phyloP scores from a whole-genome alignment of 2,113 vertebrate genomes.

The Axis porcinus region DNA sequence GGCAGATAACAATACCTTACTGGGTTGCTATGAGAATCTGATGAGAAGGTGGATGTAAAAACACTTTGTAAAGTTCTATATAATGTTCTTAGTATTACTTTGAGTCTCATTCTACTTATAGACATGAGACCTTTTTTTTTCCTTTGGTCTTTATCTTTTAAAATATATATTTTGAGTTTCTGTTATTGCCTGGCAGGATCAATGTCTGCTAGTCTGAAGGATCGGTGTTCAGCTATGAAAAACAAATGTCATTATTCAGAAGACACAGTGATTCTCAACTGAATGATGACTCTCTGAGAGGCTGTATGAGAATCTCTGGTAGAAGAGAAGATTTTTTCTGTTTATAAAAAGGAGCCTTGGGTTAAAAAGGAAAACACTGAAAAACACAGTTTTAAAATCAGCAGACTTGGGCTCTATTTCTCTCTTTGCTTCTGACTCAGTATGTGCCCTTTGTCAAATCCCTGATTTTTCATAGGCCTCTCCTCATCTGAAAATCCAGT shows the following conservation, averaged over 20 bases:
- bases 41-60: neutral
- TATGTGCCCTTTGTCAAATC: neutral
- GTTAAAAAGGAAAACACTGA: neutral
- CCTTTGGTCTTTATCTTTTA: neutral
- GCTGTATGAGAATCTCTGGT: neutral
- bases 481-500: constrained; percentile 17
- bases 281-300: neutral
- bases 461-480: neutral
- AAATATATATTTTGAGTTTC: neutral
- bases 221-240: neutral
- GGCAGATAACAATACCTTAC: neutral
- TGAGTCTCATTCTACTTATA: neutral
- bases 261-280: neutral
- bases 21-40: neutral
- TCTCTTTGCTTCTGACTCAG: neutral
- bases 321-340: neutral
- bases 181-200: neutral
- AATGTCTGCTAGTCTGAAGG: neutral
- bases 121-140: neutral
- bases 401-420: neutral
- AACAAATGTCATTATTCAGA: constrained; percentile 13
- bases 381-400: constrained; percentile 2
- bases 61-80: neutral
- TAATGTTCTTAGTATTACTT: neutral
- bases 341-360: neutral